These are phyloP conservation scores for Epistrophe grossulariae DNA, from an alignment of 2,888 invertebrate species.

Conservation along the genomic window DNA sequence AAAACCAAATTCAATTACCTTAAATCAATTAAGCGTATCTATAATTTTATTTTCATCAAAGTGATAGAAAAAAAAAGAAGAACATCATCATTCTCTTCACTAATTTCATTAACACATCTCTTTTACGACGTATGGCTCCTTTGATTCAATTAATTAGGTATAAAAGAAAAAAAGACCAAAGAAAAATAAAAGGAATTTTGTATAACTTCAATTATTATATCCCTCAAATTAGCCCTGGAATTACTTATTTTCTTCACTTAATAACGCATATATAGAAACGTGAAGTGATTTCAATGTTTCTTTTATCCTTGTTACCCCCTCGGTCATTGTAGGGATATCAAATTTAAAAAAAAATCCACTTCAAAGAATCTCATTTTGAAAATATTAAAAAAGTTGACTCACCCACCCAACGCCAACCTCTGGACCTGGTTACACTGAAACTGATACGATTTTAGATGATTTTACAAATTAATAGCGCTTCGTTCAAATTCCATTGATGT, in stretches of 20 bases:
- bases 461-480: constrained; percentile 36
- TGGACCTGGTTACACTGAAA: neutral
- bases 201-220: neutral
- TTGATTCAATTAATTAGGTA: constrained; percentile 16
- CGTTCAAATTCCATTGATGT: constrained; percentile 34
- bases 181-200: neutral
- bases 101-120: constrained; percentile 6
- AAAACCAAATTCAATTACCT: neutral
- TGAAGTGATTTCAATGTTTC: constrained; percentile 6
- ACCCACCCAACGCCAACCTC: neutral
- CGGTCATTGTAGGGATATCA: too few species aligned
- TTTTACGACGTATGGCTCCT: neutral
- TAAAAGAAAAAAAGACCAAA: neutral
- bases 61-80: neutral
- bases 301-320: neutral
- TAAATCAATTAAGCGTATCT: neutral
- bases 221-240: constrained; percentile 16
- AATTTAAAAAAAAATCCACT: neutral
- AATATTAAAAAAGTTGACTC: neutral
- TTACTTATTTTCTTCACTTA: neutral
- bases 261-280: neutral
- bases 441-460: constrained; percentile 11
- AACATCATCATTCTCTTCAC: neutral
- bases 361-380: neutral
- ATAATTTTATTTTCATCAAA: neutral